A percentile compares a stretch with the other conserved stretches of the same genome.
Conservation (phyloP, 2,113 vertebrate species). For the Balaeniceps rex region DNA sequence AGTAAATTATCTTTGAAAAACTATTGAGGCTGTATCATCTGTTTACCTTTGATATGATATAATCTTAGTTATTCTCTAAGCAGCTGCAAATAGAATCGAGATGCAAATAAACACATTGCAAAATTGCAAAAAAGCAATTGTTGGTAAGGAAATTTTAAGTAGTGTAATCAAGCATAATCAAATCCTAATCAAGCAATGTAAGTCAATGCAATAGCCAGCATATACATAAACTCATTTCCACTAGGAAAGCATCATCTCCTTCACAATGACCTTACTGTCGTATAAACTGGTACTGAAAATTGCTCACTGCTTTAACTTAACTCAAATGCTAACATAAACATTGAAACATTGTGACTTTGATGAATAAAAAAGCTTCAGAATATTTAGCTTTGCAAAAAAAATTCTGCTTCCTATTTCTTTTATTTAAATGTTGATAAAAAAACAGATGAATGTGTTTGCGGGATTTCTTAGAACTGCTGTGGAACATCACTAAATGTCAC, state of each 20-base stretch:
- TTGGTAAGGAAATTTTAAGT: not conserved
- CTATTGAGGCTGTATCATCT: not conserved
- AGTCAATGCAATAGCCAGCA: not conserved
- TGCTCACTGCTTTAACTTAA: not conserved
- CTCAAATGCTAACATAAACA: not conserved
- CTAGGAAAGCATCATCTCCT: not conserved
- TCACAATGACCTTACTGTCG: not conserved
- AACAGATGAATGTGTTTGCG: not conserved
- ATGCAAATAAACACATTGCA: not conserved
- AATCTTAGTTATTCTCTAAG: not conserved
- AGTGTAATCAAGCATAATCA: not conserved
- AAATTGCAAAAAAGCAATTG: not conserved
- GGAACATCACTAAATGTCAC: not conserved
- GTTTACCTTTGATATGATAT: not conserved
- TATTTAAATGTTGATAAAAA: not conserved
- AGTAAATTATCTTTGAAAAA: not conserved
- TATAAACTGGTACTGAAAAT: not conserved
- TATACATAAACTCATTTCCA: not conserved
- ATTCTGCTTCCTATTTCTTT: not conserved
- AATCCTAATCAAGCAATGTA: not conserved
- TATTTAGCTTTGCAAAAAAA: not conserved
- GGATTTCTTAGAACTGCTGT: not conserved
- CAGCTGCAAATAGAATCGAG: not conserved
- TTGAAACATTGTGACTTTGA: not conserved
- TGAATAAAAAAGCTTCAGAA: not conserved